Evolutionary conservation across 2,888 invertebrate genomes (phyloP), one percentile per base, ranked within the genome.

Genomic region (Amaurobius ferox): DNA sequence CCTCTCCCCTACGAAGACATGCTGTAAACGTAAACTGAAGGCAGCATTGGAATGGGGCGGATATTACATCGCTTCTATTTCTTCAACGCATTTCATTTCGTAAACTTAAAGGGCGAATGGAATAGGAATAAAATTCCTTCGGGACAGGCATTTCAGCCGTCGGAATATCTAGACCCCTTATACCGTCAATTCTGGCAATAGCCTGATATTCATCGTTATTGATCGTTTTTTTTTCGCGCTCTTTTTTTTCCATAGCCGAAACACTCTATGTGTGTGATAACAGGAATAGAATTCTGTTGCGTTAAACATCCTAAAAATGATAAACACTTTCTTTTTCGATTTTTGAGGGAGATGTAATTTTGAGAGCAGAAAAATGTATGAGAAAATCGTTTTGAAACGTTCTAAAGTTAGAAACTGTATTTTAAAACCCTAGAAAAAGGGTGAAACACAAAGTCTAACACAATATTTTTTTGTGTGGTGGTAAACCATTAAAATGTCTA

Each of bases 71-170:
- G 44, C 67, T 48, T 70, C 68, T 62, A 32, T 64, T 68, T 68
- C 76, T 23, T 48, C 62, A 76, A 76, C 70, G 76, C 64, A 76
- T 81, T 81, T 81, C 76, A 81, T 81, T 81, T 76, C 81, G 74
- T 26, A 74, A 79, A 80, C 70, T 81, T 81, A 76, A 68, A 70
- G 23, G 48, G 39, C 76, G 44, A 64, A 76, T 70, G 28, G 73
- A 55, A 70, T 19, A 28, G 30, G 16, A 74, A 48, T 28, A 44
- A 70, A 76, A 81, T 76, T 81, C 62, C 70, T 81, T 16, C 23
- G 32, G 74, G 70, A 81, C 62, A 70, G 62, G 76, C 61, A 35
- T 71, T 71, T 35, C 68, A 78, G 55, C 39, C 39, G 55, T 68
- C 39, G 23, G 66, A 67, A 48, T 81, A 61, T 44, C 55, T 64